Percentiles rank a stretch among this genome's conserved stretches.
These are phyloP conservation scores for Ailurus styani DNA, from an alignment of 2,113 vertebrate species.

Conservation along the genomic window DNA sequence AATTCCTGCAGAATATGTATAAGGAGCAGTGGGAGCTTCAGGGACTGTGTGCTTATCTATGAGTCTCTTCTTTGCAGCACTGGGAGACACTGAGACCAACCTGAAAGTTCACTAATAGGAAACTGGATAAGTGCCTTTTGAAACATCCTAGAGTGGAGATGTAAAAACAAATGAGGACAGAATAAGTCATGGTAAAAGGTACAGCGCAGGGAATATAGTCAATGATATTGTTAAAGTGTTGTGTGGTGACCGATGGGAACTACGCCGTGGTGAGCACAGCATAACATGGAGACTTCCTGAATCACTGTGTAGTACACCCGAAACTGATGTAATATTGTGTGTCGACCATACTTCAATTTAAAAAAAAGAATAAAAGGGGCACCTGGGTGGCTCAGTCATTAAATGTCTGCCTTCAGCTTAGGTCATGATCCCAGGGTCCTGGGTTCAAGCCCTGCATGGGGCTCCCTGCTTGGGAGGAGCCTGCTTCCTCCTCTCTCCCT, in stretches of 20 bases:
- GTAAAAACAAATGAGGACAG: not conserved
- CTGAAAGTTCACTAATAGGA: not conserved
- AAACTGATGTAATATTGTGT: not conserved
- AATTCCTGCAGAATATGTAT: not conserved
- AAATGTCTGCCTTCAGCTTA: too few species aligned
- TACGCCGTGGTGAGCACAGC: not conserved
- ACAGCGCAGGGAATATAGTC: not conserved
- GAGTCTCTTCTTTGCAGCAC: not conserved
- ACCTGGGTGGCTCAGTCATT: too few species aligned
- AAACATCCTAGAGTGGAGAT: not conserved
- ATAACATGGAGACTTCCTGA: not conserved
- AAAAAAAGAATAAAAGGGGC: too few species aligned
- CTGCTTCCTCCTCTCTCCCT: too few species aligned
- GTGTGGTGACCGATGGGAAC: not conserved
- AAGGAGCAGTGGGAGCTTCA: not conserved
- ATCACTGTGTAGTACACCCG: not conserved
- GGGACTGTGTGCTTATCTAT: not conserved
- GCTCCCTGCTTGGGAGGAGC: too few species aligned
- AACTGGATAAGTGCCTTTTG: not conserved
- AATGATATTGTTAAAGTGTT: not conserved
- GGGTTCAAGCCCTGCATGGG: too few species aligned
- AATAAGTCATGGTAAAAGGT: not conserved
- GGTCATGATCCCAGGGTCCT: too few species aligned
- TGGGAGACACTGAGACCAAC: not conserved
- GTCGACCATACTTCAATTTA: not conserved